A percentile compares a stretch with the other conserved stretches of the same genome.
Evolutionary conservation across 2,888 invertebrate genomes (phyloP).

Genomic region (Phaonia tiefii): DNA sequence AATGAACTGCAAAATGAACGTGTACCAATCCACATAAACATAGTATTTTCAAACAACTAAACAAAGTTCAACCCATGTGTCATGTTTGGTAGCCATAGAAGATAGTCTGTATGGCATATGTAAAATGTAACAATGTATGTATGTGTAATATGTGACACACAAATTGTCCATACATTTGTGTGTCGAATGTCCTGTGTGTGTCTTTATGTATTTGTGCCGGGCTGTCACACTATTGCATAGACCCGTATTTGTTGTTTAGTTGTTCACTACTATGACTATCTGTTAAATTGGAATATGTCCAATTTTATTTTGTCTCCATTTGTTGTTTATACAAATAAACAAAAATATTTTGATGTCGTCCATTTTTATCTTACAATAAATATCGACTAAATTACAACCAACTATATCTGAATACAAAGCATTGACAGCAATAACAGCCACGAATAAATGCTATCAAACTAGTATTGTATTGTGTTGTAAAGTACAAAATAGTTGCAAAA

Average conservation of each 20-base stretch:
- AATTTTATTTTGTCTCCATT: slow-evolving; percentile 25
- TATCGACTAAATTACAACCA: slow-evolving; percentile 52
- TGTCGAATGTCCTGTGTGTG: background rate
- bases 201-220: slow-evolving; percentile 2
- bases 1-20: background rate
- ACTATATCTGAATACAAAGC: slow-evolving; percentile 11
- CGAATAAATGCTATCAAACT: too few species aligned
- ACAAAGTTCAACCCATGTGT: slow-evolving; percentile 30
- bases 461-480: background rate
- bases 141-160: background rate
- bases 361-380: slow-evolving; percentile 63
- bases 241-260: slow-evolving; percentile 50
- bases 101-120: background rate
- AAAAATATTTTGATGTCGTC: slow-evolving; percentile 58
- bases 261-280: slow-evolving; percentile 60
- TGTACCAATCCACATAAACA: too few species aligned
- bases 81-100: slow-evolving; percentile 46
- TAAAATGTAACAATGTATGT: background rate
- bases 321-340: slow-evolving; percentile 13
- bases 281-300: slow-evolving; percentile 66
- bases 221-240: background rate
- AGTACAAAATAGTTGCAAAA: slow-evolving; percentile 44
- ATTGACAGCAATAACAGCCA: slow-evolving; percentile 36
- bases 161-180: background rate
- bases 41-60: background rate